These are phyloP conservation scores for Acronicta leporina DNA, from an alignment of 2,888 invertebrate genomes.

Conservation along the genomic window DNA sequence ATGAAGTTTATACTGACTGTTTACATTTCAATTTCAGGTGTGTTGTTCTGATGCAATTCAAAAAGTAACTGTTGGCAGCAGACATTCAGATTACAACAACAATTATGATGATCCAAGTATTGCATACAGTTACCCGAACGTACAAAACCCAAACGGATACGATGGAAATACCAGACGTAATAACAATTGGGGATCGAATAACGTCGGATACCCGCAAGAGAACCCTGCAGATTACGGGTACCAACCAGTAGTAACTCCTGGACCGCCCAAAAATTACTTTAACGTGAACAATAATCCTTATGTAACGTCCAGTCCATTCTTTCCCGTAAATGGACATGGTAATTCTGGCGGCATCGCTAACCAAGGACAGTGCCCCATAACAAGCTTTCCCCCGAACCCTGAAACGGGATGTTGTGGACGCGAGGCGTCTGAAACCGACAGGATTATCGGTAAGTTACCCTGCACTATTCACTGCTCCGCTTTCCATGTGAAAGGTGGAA, in stretches of 20 bases:
- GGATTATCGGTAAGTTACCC: constrained; percentile 71
- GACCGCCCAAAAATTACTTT: constrained; percentile 32
- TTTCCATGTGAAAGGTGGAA: constrained; percentile 43
- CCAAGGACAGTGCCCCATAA: constrained; percentile 67
- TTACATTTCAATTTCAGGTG: constrained; percentile 62
- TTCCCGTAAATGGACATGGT: constrained; percentile 19
- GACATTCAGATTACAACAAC: constrained; percentile 21
- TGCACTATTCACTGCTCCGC: constrained; percentile 36
- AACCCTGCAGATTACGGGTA: constrained; percentile 7
- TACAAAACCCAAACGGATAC: constrained; percentile 10
- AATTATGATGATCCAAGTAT: constrained; percentile 25
- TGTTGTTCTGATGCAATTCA: constrained; percentile 63
- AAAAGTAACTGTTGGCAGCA: constrained; percentile 4
- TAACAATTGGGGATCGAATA: constrained; percentile 31
- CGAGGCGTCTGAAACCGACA: constrained; percentile 72
- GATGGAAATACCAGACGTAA: constrained; percentile 16
- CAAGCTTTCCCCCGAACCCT: constrained; percentile 73
- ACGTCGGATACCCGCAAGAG: constrained; percentile 18
- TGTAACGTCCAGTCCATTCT: constrained; percentile 35
- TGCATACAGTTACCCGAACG: constrained; percentile 27
- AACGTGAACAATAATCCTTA: constrained; percentile 44
- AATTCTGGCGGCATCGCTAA: constrained; percentile 22
- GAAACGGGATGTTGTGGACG: constrained; percentile 78
- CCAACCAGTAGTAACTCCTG: constrained; percentile 6
- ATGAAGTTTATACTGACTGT: neutral